Conservation (phyloP, 1,140 invertebrate species). For the Ostrea edulis region DNA sequence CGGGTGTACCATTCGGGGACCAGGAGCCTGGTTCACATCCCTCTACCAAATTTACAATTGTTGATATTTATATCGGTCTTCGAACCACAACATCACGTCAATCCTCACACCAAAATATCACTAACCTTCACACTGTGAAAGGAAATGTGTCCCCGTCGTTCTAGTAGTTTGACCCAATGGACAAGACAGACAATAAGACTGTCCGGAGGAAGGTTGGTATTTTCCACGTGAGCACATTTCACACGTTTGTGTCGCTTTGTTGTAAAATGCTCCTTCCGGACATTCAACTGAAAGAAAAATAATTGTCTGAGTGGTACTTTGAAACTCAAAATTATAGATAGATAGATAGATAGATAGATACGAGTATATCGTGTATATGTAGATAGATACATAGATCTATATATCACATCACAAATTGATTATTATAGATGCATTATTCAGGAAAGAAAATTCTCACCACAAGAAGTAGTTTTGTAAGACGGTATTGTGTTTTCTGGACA, state of each 20-base stretch:
- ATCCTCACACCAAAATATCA: not conserved
- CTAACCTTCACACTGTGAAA: not conserved
- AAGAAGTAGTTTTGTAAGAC: not conserved
- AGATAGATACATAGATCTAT: too few species aligned
- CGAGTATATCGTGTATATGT: not conserved
- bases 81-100: too few species aligned
- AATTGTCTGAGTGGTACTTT: not conserved
- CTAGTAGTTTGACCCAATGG: not conserved
- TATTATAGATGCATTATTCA: too few species aligned
- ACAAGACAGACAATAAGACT: not conserved
- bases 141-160: not conserved
- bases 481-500: conserved; percentile 19
- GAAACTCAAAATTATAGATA: not conserved
- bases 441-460: not conserved
- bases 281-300: not conserved
- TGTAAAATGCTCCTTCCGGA: not conserved
- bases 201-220: not conserved
- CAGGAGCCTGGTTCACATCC: not conserved
- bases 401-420: too few species aligned
- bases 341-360: not conserved
- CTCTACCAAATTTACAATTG: not conserved
- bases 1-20: not conserved
- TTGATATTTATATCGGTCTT: too few species aligned
- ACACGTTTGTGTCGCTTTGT: not conserved
- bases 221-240: not conserved